phyloP scores from a whole-genome alignment of 92 coral and sea anemone species.

The Epizoanthus illoricatus region DNA sequence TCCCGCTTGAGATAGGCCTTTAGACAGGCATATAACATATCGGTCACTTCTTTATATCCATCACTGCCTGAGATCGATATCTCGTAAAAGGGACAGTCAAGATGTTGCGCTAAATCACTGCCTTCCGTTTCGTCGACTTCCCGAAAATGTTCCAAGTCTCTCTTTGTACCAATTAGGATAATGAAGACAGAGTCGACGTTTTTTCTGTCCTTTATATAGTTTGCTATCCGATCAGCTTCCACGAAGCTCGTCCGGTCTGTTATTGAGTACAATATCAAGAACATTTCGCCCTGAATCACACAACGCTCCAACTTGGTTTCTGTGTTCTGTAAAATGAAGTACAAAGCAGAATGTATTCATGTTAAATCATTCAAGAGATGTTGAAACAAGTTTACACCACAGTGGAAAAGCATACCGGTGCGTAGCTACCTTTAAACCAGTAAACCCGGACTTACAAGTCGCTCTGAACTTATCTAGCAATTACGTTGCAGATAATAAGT shows the following conservation, averaged over 20 bases:
- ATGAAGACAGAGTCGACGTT: conserved; percentile 59
- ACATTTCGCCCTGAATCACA: conserved; percentile 69
- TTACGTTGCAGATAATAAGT: no score
- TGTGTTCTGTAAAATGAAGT: conserved; percentile 61
- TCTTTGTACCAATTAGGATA: conserved; percentile 80
- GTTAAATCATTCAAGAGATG: no score
- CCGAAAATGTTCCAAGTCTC: conserved; percentile 88
- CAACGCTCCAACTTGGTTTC: conserved; percentile 73
- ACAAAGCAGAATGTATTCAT: not conserved
- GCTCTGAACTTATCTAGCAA: no score
- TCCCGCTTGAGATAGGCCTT: conserved; percentile 57
- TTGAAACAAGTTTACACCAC: no score
- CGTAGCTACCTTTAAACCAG: no score
- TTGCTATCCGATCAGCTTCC: conserved; percentile 80
- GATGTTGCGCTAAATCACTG: conserved; percentile 77
- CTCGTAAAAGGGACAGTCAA: conserved; percentile 88
- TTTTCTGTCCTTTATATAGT: conserved; percentile 70
- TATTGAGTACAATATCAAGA: conserved; percentile 86
- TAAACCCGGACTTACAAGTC: no score
- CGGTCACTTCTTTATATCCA: conserved; percentile 84
- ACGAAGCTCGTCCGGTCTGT: conserved; percentile 78
- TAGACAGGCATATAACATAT: conserved; percentile 49
- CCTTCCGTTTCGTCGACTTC: conserved; percentile 80
- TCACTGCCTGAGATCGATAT: conserved; percentile 76
- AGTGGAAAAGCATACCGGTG: no score